Evolutionary conservation across 2,113 vertebrate genomes (phyloP).

Genomic region (Oryzias melastigma): DNA sequence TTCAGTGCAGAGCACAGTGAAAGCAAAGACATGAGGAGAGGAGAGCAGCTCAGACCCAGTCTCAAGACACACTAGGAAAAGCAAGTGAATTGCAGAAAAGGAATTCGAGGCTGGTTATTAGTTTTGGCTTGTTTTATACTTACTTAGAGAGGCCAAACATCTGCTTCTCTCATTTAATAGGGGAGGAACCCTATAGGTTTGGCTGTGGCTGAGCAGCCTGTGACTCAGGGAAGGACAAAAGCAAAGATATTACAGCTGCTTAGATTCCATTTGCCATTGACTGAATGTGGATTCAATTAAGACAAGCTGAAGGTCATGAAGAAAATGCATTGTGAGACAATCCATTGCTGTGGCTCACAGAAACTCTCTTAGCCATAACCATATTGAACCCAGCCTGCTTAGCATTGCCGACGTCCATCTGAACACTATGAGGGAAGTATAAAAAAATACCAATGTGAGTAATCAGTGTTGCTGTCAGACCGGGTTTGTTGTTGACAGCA

Average conservation of each 20-base stretch:
- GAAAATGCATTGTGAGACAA: constrained; percentile 50
- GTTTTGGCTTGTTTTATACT: constrained; percentile 31
- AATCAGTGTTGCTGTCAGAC: constrained; percentile 16
- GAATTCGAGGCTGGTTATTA: constrained; percentile 27
- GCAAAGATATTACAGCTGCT: constrained; percentile 43
- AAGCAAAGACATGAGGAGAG: constrained; percentile 22
- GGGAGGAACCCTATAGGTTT: constrained; percentile 29
- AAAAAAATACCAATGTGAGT: background rate
- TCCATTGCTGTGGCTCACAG: constrained; percentile 42
- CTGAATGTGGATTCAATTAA: constrained; percentile 63
- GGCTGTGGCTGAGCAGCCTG: constrained; percentile 17
- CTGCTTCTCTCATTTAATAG: constrained; percentile 47
- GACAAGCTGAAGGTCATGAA: constrained; percentile 58
- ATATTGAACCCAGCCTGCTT: constrained; percentile 51
- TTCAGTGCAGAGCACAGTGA: constrained; percentile 32
- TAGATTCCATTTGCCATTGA: constrained; percentile 53
- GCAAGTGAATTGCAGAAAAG: constrained; percentile 20
- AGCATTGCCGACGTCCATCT: constrained; percentile 10
- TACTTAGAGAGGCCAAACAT: constrained; percentile 43
- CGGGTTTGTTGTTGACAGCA: constrained; percentile 30
- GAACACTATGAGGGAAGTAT: background rate
- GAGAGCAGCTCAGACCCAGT: constrained; percentile 34
- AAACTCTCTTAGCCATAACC: constrained; percentile 48
- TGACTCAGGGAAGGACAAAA: constrained; percentile 41
- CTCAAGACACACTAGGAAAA: constrained; percentile 21